Evolutionary conservation across 2,113 vertebrate genomes (phyloP), one percentile per base, ranked within the genome.

Genomic region (Pavo muticus): DNA sequence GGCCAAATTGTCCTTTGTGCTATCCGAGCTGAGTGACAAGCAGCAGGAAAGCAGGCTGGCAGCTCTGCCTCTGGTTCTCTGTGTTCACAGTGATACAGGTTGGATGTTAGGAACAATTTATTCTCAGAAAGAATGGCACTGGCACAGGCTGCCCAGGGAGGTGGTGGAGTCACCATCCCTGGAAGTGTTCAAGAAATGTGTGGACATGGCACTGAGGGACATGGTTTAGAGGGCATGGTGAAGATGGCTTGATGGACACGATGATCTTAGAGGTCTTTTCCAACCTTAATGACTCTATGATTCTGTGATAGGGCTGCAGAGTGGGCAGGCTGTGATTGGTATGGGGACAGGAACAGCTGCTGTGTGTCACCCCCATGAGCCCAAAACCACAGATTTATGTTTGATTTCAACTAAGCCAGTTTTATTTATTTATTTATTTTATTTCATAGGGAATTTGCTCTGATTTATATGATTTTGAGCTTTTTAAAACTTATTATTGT

Each of bases 401-500:
- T 85, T 68, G 57, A 74, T 76, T 94, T 84, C 56, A 85, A 24
- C 47, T 42, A 40, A 92, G 63, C 30, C 54, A 85, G 75, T 24
- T 19, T 87, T 79, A 27, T 54, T 54, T 29, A 29, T 27, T 21
- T 86, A 20, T 9, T 63, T 91, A 35, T 35, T 92, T 65, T 69
- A 50, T 87, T 82, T 84, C 63, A 57, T 12, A 59, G 48, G 35
- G 42, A 91, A 15, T 73, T 87, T 85, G 8, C 30, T 85, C 24
- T 85, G 45, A 87, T 87, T 89, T 92, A 76, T 79, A 59, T 17
- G 23, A 69, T 57, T 35, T 39, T 25, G 40, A 72, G 37, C 64
- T 92, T 74, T 65, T 65, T 72, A 88, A 81, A 94, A 84, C 35
- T 54, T 64, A 6, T 81, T 93, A 59, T 48, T 92, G 60, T 75